Conservation (phyloP, 1,140 invertebrate species). For the Nephotettix cincticeps region DNA sequence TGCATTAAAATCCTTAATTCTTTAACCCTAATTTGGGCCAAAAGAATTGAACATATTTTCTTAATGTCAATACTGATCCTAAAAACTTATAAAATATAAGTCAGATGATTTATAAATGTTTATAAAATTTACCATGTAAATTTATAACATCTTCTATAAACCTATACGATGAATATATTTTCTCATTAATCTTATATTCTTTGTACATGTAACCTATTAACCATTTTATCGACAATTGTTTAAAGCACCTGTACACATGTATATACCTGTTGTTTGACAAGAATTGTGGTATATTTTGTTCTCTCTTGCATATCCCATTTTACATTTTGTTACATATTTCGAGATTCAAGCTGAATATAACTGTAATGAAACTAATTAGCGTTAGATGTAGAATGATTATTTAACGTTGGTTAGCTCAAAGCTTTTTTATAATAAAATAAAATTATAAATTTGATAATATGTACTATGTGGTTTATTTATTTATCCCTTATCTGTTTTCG, state of each 20-base stretch:
- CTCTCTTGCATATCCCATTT: not conserved
- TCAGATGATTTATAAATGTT: not conserved
- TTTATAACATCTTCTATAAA: not conserved
- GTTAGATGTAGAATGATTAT: conserved; percentile 6
- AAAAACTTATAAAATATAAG: no score
- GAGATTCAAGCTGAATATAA: not conserved
- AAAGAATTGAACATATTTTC: no score
- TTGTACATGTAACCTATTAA: not conserved
- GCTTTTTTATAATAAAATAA: conserved; percentile 12
- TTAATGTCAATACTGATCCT: no score
- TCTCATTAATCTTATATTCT: not conserved
- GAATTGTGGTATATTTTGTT: not conserved
- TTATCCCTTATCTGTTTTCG: no score
- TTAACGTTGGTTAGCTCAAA: conserved; percentile 10
- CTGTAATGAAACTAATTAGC: not conserved
- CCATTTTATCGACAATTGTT: not conserved
- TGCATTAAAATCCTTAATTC: no score
- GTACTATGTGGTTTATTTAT: not conserved
- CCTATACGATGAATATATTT: not conserved
- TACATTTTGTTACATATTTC: not conserved
- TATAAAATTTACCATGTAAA: not conserved
- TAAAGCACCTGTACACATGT: not conserved
- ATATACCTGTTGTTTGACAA: not conserved
- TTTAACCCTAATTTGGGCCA: no score
- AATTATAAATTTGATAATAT: conserved; percentile 9